phyloP scores from a whole-genome alignment of 2,888 invertebrate genomes.

The Tetragonula carbonaria region DNA sequence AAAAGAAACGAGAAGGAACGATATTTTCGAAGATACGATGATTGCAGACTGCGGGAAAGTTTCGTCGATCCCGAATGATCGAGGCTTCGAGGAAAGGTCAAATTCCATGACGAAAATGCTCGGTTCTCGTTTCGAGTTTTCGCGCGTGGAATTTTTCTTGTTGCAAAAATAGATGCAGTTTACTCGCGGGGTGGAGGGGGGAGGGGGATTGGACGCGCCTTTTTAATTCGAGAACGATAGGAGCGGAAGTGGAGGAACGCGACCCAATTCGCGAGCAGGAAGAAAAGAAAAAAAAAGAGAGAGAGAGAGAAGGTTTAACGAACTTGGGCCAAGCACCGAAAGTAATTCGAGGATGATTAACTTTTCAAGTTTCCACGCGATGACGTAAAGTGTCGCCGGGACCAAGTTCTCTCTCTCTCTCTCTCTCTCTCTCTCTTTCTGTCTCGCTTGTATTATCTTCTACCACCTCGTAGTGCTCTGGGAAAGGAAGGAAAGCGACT shows the following conservation, averaged over 20 bases:
- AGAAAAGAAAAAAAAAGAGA: neutral
- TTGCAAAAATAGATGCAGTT: neutral
- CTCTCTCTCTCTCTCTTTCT: neutral
- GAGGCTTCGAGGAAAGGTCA: no score
- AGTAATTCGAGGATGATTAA: constrained; percentile 50
- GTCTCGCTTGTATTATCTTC: neutral
- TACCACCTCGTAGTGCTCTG: neutral
- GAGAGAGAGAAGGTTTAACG: constrained; percentile 44
- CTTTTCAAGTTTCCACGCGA: constrained; percentile 45
- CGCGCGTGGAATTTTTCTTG: neutral
- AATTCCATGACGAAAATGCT: no score
- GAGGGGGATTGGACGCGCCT: neutral
- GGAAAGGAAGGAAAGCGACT: neutral
- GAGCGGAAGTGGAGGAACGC: neutral
- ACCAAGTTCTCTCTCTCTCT: constrained; percentile 22
- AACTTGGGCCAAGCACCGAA: constrained; percentile 32
- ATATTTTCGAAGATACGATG: neutral
- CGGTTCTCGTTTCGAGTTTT: no score
- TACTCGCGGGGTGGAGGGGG: neutral
- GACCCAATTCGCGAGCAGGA: constrained; percentile 11
- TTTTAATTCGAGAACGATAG: constrained; percentile 23
- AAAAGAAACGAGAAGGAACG: constrained; percentile 10
- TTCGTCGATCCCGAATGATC: neutral
- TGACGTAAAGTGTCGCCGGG: constrained; percentile 29
- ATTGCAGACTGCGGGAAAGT: neutral